A percentile compares a stretch with the other conserved stretches of the same genome.
Conservation (phyloP, 2,797 vertebrate species). For the Esox masquinongy region DNA sequence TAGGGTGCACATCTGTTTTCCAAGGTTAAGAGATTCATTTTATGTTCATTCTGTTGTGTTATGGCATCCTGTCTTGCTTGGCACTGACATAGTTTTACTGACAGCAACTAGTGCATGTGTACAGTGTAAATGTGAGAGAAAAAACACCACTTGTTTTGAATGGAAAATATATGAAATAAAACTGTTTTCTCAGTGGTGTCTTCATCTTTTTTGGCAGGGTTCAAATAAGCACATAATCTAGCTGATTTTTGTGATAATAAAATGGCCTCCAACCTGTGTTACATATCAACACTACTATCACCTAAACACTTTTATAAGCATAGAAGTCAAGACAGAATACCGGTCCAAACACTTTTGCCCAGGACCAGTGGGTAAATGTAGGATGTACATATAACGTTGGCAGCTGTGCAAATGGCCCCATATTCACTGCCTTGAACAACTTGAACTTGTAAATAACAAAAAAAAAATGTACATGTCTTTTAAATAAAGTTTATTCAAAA, state of each 20-base stretch:
- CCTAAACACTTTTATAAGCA: too few relatives aligned
- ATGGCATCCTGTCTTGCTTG: constrained; percentile 16
- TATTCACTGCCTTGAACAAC: too few relatives aligned
- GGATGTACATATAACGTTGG: too few relatives aligned
- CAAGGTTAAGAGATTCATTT: constrained; percentile 18
- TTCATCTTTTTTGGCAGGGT: neutral
- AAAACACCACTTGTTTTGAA: constrained; percentile 44
- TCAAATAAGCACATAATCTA: neutral
- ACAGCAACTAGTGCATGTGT: constrained; percentile 57
- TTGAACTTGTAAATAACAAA: too few relatives aligned
- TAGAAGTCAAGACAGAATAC: too few relatives aligned
- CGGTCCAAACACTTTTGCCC: too few relatives aligned
- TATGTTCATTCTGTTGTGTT: constrained; percentile 25
- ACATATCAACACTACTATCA: neutral
- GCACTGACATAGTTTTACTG: constrained; percentile 28
- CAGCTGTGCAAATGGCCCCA: too few relatives aligned
- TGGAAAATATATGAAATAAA: constrained; percentile 57
- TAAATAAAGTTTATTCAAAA: too few relatives aligned
- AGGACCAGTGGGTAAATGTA: too few relatives aligned
- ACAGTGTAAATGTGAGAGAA: constrained; percentile 61
- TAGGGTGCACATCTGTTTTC: constrained; percentile 25
- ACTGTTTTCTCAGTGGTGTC: constrained; percentile 9
- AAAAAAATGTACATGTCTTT: too few relatives aligned
- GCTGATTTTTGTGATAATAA: too few relatives aligned
- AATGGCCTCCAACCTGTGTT: neutral